phyloP scores from a whole-genome alignment of 2,888 invertebrate genomes.

The Synergus laeviventris region DNA sequence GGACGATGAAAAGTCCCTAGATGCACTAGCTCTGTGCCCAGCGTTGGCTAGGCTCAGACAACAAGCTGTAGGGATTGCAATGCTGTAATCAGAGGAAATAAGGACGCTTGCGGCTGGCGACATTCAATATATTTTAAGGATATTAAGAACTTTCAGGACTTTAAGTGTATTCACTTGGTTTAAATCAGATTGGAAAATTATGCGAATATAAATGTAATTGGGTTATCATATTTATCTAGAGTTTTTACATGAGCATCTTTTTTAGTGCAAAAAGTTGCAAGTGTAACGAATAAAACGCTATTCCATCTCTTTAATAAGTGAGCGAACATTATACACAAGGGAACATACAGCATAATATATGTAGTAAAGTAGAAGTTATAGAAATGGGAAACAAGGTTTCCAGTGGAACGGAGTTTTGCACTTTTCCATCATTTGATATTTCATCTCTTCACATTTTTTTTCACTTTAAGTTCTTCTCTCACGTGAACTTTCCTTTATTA shows the following conservation, averaged over 20 bases:
- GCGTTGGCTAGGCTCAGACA: too few species aligned
- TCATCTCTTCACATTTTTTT: neutral
- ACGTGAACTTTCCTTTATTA: slow-evolving; percentile 9
- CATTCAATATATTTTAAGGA: too few species aligned
- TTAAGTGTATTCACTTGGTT: too few species aligned
- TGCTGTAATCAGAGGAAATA: too few species aligned
- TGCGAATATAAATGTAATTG: neutral
- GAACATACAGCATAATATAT: neutral
- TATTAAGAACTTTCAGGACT: too few species aligned
- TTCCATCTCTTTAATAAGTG: neutral
- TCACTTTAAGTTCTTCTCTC: slow-evolving; percentile 5
- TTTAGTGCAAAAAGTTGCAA: neutral
- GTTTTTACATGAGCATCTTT: neutral
- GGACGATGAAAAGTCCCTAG: too few species aligned
- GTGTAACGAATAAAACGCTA: too few species aligned
- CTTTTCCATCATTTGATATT: neutral
- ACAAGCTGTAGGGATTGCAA: too few species aligned
- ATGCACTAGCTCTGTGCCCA: too few species aligned
- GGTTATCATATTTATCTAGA: neutral
- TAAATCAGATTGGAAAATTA: too few species aligned
- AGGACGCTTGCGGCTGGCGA: too few species aligned
- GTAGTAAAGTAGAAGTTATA: neutral
- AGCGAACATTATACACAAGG: neutral
- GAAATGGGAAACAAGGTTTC: slow-evolving; percentile 1
- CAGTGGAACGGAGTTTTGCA: neutral